Base-by-base conservation (phyloP, 2,888 invertebrate genomes). In the Mystacides longicornis region DNA sequence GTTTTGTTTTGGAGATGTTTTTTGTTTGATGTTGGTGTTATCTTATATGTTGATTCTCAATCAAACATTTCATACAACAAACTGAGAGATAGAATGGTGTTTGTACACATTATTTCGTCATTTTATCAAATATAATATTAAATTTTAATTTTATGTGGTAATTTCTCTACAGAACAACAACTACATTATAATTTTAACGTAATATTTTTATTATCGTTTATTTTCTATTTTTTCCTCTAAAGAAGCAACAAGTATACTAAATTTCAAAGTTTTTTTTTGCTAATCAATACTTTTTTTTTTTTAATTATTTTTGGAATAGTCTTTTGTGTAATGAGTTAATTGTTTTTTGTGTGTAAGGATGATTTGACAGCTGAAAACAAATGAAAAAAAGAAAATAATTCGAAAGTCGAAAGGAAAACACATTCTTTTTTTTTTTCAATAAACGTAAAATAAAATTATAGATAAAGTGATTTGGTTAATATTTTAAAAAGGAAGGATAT, bases 301-400 rank as follows among this genome's bases (percentile, higher is more conserved):
- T 37, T 37, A 16, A n/a, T 16, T 37, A 37, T 16, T 37, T 37
- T 37, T 37, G 37, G 37, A 37, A 37, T 14, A 37, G 37, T 37
- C 37, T 37, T 37, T 37, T 37, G 16, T 37, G 37, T 37, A 37
- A 14, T 37, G 37, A 37, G 37, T 37, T 37, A n/a, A 37, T 37
- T 37, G 37, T 37, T 37, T 37, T 37, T 37, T 37, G 37, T 37
- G 37, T 37, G 14, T 37, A 37, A 37, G 37, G 37, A 37, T 37
- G 37, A 14, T 37, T 3, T 37, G 37, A 7, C 37, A 7, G 37
- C 37, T 37, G 37, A 37, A 37, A 37, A 37, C 4, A 37, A 37
- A 27, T 27, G 27, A 7, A 37, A 37, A 37, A 37, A 37, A 37
- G n/a, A 37, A n/a, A 37, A 37, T 37, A 37, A 37, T 37, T 37